phyloP scores from a whole-genome alignment of 2,888 invertebrate species.

The Xanthostigma xanthostigma region DNA sequence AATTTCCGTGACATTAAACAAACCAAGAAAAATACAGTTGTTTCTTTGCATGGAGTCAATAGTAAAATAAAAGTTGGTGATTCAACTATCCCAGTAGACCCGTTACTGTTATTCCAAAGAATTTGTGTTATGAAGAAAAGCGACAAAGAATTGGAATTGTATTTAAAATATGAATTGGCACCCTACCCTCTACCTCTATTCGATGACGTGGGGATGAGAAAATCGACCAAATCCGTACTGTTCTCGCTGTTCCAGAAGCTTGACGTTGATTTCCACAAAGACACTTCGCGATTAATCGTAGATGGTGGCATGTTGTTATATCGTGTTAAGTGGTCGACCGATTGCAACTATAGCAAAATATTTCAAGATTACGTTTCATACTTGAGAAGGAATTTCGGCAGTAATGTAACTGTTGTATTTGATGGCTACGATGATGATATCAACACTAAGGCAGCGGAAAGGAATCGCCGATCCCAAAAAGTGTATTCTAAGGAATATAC shows the following conservation, averaged over 20 bases:
- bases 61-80: no score
- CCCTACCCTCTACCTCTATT: neutral
- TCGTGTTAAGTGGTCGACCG: conserved; percentile 11
- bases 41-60: no score
- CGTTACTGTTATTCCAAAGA: neutral
- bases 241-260: neutral
- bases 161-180: conserved; percentile 2
- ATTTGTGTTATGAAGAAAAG: neutral
- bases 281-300: conserved; percentile 6
- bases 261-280: neutral
- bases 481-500: neutral
- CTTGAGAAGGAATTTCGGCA: conserved; percentile 9
- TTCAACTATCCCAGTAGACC: no score
- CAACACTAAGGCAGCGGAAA: conserved; percentile 10
- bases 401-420: conserved; percentile 10
- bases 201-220: neutral
- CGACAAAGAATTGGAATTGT: neutral
- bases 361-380: conserved; percentile 10
- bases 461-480: conserved; percentile 7
- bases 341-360: conserved; percentile 4
- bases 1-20: conserved; percentile 7
- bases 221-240: neutral
- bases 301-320: conserved; percentile 14
- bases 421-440: conserved; percentile 8
- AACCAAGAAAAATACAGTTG: no score